Base-by-base conservation (phyloP, 2,888 invertebrate genomes). In the Chloroclysta siterata region DNA sequence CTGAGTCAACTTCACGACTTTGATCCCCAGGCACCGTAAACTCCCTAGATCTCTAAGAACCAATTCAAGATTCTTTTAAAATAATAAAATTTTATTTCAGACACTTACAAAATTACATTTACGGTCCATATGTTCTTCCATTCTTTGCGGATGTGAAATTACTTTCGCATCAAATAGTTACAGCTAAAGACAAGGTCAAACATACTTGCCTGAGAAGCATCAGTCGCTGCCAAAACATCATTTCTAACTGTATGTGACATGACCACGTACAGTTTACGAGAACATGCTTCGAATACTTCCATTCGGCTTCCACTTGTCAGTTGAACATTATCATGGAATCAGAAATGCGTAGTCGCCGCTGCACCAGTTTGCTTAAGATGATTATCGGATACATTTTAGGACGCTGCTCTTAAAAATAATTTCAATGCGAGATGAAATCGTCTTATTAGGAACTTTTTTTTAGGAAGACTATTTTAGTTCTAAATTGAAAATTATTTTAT, bases 231-330 rank as follows among this genome's bases (percentile, higher is more conserved):
- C 52, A 52, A 52, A 56, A 56, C 62, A 41, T 52, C 22, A 55
- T 51, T 59, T 47, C 11, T 60, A 60, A 60, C 56, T 60, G 56
- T 60, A 46, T 29, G 39, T 64, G 59, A 51, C 64, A 60, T 48
- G 55, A 53, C 60, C 15, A 57, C n/a, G 46, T 53, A 29, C 14
- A 63, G 53, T 39, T 33, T 42, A 51, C 48, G 53, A 60, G 63
- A 56, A 48, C 70, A 71, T 58, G 63, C 53, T 58, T 63, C 72
- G 77, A 76, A 73, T 75, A 77, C 73, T 77, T 41, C 75, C 72
- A 76, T 80, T 79, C 70, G 74, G 77, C 81, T 78, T 74, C 80
- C 79, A 84, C 82, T 81, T 84, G 87, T 85, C 86, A 87, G 81
- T 75, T 78, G 71, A 74, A 74, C 75, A 76, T 79, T 87, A 87